Percentiles rank a stretch among this genome's conserved stretches.
Evolutionary conservation across 2,797 vertebrate species (phyloP).

Genomic region (Eospalax fontanierii): DNA sequence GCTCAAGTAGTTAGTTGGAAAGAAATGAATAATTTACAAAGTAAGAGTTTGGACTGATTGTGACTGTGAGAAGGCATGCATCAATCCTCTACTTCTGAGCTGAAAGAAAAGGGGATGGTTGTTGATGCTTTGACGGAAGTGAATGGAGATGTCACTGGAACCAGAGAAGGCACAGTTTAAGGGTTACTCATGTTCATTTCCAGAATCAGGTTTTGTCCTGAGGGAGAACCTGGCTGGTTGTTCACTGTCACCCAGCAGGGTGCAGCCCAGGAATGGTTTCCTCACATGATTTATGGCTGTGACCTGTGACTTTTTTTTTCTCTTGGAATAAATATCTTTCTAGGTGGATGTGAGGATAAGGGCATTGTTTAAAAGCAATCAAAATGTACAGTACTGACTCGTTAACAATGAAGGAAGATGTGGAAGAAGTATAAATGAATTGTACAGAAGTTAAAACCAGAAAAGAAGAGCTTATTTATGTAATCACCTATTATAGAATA

Average conservation of each 20-base stretch:
- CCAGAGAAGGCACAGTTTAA: rapidly evolving
- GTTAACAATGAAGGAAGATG: neutral
- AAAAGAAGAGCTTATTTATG: conserved; percentile 12
- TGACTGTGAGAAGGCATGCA: neutral
- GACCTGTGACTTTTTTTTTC: neutral
- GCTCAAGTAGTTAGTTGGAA: neutral
- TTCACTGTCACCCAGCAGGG: neutral
- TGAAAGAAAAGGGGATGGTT: neutral
- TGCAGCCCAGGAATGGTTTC: neutral
- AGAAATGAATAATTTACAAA: neutral
- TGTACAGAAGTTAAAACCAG: conserved; percentile 21
- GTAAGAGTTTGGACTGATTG: neutral
- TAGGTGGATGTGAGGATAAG: neutral
- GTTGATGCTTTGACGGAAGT: neutral
- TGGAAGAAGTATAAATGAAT: neutral
- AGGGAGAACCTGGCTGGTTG: neutral
- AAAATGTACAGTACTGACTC: neutral
- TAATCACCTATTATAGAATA: neutral
- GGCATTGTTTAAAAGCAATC: neutral
- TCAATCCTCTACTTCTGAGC: neutral
- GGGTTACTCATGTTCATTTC: neutral
- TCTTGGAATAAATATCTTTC: neutral
- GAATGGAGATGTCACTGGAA: neutral
- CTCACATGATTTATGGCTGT: neutral
- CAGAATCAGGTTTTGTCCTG: neutral